Base-by-base conservation (phyloP, 1,140 invertebrate genomes). In the Polypedilum pembai region DNA sequence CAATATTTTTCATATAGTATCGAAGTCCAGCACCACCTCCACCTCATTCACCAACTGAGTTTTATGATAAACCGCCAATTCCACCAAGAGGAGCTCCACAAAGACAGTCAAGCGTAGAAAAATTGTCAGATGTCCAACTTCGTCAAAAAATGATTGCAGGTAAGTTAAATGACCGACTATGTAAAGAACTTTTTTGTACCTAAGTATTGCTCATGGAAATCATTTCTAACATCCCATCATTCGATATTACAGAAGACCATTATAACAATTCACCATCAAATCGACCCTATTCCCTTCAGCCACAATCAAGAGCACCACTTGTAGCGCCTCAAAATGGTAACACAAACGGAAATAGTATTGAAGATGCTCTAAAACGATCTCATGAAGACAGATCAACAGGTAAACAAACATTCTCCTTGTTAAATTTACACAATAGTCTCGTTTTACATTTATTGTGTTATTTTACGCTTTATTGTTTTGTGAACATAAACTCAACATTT, bases 41-140 rank as follows among this genome's bases (percentile, higher is more conserved):
- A n/a, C 65, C 79, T 80, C 73, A 80, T 81, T 79, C 81, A 84
- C 76, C 79, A 82, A 63, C 77, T 76, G 7, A 78, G 75, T 78
- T 82, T 3, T 81, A 79, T n/a, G 85, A 86, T 18, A 85, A 85
- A 76, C 86, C 86, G 66, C 85, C 86, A 0, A 84, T 87, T 75
- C 86, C 86, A 73, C 86, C 86, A 0, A 80, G 86, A 77, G 85
- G 84, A 8, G 84, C 83, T 74, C 85, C 85, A 73, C 76, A 77
- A 33, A 79, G 81, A 7, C 80, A 82, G 75, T 73, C 74, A 20
- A 82, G 80, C 74, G 80, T 79, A 74, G 81, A 82, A 74, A 82
- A 80, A 80, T 81, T 8, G 77, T 82, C 69, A 77, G 81, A 63
- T 78, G 78, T 78, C 78, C 78, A 41, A 75, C 41, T 63, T 17